Evolutionary conservation across 2,888 invertebrate species (phyloP).

Genomic region (Volucella bombylans): DNA sequence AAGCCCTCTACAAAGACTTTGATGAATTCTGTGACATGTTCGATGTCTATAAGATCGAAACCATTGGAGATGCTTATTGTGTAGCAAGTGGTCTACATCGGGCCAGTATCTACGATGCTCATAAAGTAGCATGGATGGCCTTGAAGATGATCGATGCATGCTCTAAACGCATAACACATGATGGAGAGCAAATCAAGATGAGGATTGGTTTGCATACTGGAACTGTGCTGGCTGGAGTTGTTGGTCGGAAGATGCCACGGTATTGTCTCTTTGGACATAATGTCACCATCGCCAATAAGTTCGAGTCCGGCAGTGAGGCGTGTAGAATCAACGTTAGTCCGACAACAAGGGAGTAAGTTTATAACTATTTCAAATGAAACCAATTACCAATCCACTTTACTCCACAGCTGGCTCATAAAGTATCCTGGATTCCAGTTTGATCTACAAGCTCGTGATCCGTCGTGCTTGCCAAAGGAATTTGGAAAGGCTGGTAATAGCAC

Average conservation of each 20-base stretch:
- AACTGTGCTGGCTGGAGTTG: constrained; percentile 95
- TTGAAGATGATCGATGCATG: constrained; percentile 96
- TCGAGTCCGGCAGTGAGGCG: constrained; percentile 96
- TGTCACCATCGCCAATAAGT: constrained; percentile 97
- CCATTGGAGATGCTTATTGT: constrained; percentile 97
- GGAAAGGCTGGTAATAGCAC: constrained; percentile 90
- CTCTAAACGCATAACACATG: constrained; percentile 92
- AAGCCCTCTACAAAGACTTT: constrained; percentile 95
- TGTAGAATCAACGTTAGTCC: constrained; percentile 96
- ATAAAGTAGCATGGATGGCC: constrained; percentile 98
- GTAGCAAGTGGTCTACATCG: constrained; percentile 96
- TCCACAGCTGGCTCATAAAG: constrained; percentile 88
- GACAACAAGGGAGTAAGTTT: constrained; percentile 93
- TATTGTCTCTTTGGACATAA: constrained; percentile 98
- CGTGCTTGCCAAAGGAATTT: constrained; percentile 92
- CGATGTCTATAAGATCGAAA: constrained; percentile 98
- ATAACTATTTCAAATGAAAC: not conserved
- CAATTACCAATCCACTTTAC: not conserved
- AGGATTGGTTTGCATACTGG: constrained; percentile 97
- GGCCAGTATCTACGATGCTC: constrained; percentile 93
- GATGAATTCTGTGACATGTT: constrained; percentile 95
- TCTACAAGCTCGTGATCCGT: constrained; percentile 89
- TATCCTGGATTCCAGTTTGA: constrained; percentile 88
- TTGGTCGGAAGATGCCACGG: constrained; percentile 91
- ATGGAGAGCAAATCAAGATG: constrained; percentile 97